Evolutionary conservation across 2,113 vertebrate genomes (phyloP).

Genomic region (Galeopterus variegatus): DNA sequence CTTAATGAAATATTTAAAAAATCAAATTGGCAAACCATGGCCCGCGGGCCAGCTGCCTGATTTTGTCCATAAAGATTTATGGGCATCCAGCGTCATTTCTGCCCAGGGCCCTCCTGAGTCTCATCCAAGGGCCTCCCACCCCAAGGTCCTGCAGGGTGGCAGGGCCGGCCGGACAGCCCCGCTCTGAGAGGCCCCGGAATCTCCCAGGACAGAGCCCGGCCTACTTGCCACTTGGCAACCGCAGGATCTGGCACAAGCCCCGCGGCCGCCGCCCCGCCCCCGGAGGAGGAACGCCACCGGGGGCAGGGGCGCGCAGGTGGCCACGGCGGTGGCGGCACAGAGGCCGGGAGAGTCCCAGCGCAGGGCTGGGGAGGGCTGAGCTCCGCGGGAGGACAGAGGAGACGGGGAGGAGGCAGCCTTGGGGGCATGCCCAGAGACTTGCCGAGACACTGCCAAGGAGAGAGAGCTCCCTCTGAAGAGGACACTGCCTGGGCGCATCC

Average conservation of each 20-base stretch:
- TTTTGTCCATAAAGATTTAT: not conserved
- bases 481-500: not conserved
- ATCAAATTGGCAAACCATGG: not conserved
- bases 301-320: not conserved
- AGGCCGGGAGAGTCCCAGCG: not conserved
- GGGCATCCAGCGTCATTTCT: not conserved
- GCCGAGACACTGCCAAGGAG: constrained; percentile 16
- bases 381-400: constrained; percentile 63
- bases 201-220: constrained; percentile 68
- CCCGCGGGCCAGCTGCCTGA: not conserved
- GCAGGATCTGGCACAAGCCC: constrained; percentile 56
- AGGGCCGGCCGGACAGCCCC: not conserved
- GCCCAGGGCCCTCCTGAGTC: not conserved
- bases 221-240: constrained; percentile 78
- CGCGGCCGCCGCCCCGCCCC: not conserved
- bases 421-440: not conserved
- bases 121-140: not conserved
- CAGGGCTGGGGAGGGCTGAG: constrained; percentile 66
- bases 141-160: not conserved
- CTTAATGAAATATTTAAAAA: not conserved
- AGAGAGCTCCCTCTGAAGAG: not conserved
- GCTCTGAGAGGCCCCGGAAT: not conserved
- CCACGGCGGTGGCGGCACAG: constrained; percentile 2
- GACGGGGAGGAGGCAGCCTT: not conserved
- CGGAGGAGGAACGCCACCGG: not conserved